Percentiles rank a stretch among this genome's conserved stretches.
These are phyloP conservation scores for Propsilocerus akamusi DNA, from an alignment of 1,140 invertebrate species.

Conservation along the genomic window DNA sequence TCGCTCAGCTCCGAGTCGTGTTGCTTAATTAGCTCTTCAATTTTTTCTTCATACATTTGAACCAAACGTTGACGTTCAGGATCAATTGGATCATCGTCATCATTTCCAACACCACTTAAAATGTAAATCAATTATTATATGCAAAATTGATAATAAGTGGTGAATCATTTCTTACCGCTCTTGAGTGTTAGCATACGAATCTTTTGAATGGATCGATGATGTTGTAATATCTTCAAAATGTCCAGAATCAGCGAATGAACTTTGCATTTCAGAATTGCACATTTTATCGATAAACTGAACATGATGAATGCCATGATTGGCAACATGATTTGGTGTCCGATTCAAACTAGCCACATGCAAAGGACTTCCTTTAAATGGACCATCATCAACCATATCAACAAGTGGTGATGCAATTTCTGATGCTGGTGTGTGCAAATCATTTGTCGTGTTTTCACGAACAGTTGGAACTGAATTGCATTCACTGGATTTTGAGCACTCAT, in stretches of 20 bases:
- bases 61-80: constrained; percentile 45
- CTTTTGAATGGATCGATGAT: constrained; percentile 53
- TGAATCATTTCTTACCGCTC: constrained; percentile 29
- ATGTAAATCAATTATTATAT: neutral
- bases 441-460: constrained; percentile 41
- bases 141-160: constrained; percentile 16
- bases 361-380: constrained; percentile 23
- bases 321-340: constrained; percentile 13
- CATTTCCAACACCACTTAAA: neutral
- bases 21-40: constrained; percentile 47
- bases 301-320: constrained; percentile 21
- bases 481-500: constrained; percentile 50
- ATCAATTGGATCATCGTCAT: constrained; percentile 19
- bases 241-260: constrained; percentile 63
- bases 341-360: constrained; percentile 23
- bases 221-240: constrained; percentile 64
- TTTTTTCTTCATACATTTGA: constrained; percentile 45
- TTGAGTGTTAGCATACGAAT: constrained; percentile 36
- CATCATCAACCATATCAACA: constrained; percentile 24
- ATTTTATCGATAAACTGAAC: constrained; percentile 11
- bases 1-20: constrained; percentile 51
- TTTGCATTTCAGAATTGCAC: constrained; percentile 31
- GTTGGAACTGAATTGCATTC: constrained; percentile 39
- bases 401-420: constrained; percentile 26
- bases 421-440: constrained; percentile 24